These are phyloP conservation scores for Barypeithes pellucidus DNA, from an alignment of 2,888 invertebrate genomes.

Conservation along the genomic window DNA sequence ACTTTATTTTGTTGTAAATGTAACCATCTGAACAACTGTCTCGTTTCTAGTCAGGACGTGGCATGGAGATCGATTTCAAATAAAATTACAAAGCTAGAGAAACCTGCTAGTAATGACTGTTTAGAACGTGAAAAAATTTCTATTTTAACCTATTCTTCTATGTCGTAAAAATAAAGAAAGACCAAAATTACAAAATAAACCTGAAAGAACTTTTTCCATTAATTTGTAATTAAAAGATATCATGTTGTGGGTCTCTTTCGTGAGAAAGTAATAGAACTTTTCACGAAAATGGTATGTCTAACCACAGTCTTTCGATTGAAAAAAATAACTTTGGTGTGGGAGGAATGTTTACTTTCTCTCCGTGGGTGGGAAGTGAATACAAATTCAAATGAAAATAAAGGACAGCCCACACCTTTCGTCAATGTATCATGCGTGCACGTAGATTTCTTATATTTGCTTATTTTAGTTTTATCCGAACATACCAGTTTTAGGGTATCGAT, in stretches of 20 bases:
- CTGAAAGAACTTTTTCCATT: not conserved
- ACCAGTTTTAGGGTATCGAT: too few species aligned
- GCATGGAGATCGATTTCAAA: conserved; percentile 39
- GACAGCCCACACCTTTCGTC: too few species aligned
- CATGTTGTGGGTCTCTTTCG: not conserved
- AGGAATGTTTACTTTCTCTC: too few species aligned
- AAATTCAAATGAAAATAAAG: too few species aligned
- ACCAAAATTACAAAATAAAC: not conserved
- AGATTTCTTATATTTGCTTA: too few species aligned
- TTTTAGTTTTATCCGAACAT: too few species aligned
- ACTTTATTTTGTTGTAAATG: too few species aligned
- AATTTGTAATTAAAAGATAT: not conserved
- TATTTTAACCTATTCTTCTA: conserved; percentile 6
- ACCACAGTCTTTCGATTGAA: too few species aligned
- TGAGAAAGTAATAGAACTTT: not conserved
- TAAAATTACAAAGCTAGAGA: conserved; percentile 39
- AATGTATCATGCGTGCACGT: too few species aligned
- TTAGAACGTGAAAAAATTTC: conserved; percentile 16
- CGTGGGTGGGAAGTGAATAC: too few species aligned
- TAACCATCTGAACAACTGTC: conserved; percentile 12
- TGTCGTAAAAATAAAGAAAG: not conserved
- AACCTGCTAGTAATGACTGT: conserved; percentile 41
- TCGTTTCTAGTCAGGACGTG: conserved; percentile 34
- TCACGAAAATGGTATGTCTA: not conserved
- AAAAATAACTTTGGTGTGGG: too few species aligned